Evolutionary conservation across 2,888 invertebrate genomes (phyloP), one percentile per base, ranked within the genome.

Genomic region (Acanthosepion pharaonis): DNA sequence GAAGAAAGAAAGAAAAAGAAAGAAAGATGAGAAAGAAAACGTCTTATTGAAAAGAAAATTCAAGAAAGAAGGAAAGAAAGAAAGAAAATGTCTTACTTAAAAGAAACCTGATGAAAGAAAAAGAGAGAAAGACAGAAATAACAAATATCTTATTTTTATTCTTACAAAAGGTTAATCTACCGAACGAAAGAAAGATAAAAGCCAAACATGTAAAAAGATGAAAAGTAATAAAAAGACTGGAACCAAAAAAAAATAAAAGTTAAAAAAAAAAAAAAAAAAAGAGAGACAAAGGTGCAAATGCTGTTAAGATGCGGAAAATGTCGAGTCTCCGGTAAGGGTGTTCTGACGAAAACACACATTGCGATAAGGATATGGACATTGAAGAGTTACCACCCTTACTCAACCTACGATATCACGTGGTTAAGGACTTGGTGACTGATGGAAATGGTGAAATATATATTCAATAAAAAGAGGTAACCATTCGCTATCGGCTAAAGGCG

Each of bases 351-450:
- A 59, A 59, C 59, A 59, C 59, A 55, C 5, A 23, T 23, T 4
- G 59, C 20, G 59, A 59, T 59, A 59, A 59, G 59, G 59, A 23
- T 25, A 59, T 25, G 59, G 23, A 59, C 59, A 59, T 59, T 59
- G 23, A 59, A 59, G 59, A 59, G 59, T 59, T 59, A 59, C 59
- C 59, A 59, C 5, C 59, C 59, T 59, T 59, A 59, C 15, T 78
- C n/a, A 78, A n/a, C 78, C 15, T 78, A 33, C 78, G 78, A 78
- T 78, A 78, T 78, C 78, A 78, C n/a, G 78, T 78, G 78, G 78
- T 78, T n/a, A n/a, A 78, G 78, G 78, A 78, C 78, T 78, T 78
- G n/a, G 78, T 78, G 78, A 78, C 78, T 78, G 78, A 78, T 78
- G 78, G 78, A 78, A 78, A 78, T 78, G n/a, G 78, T n/a, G 78